phyloP scores from a whole-genome alignment of 2,797 vertebrate species.

The Cacajao melanocephalus region DNA sequence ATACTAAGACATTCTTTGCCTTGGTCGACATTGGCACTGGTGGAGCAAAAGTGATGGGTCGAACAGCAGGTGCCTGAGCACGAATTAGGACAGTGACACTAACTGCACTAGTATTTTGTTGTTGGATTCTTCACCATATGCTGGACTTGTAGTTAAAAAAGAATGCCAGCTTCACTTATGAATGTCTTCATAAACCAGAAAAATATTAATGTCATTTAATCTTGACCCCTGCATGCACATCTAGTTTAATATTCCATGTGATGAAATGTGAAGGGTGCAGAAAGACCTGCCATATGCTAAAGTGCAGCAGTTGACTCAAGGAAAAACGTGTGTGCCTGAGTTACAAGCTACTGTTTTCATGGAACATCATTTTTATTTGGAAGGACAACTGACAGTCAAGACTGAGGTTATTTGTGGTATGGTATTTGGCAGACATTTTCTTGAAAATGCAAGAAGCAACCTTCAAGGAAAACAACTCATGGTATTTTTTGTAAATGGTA shows the following conservation, averaged over 20 bases:
- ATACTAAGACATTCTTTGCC: background rate
- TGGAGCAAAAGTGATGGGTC: background rate
- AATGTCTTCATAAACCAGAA: background rate
- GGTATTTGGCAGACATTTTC: background rate
- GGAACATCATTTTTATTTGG: background rate
- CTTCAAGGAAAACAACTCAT: slow-evolving; percentile 9
- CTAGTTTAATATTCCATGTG: background rate
- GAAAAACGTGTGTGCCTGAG: background rate
- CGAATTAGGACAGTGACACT: background rate
- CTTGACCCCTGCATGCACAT: background rate
- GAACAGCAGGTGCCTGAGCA: background rate
- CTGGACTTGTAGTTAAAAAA: background rate
- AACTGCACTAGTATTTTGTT: background rate
- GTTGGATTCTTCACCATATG: background rate
- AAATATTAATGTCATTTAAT: background rate
- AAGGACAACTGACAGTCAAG: background rate
- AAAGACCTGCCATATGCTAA: background rate
- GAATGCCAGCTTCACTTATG: background rate
- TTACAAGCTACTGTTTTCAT: background rate
- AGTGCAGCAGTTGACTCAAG: background rate
- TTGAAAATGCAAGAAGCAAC: background rate
- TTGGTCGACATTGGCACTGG: background rate
- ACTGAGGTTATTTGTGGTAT: background rate
- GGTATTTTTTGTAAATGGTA: background rate
- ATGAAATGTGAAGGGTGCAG: background rate